Conservation (phyloP, 2,113 vertebrate genomes). For the Callithrix jacchus region DNA sequence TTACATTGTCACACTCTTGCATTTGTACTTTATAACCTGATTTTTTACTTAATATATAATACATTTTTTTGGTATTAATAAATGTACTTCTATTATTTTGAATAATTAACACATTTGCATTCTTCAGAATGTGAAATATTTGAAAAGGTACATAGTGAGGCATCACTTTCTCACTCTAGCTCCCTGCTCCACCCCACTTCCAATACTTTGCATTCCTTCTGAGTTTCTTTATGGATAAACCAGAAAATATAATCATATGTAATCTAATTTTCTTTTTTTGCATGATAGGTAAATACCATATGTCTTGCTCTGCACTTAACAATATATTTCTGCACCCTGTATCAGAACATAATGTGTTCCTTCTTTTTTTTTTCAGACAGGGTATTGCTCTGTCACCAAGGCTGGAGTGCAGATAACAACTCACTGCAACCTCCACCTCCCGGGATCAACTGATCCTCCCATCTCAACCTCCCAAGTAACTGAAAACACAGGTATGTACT, state of each 20-base stretch:
- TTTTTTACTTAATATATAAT: not conserved
- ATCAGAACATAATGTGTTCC: not conserved
- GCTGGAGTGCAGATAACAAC: no score
- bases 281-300: not conserved
- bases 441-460: no score
- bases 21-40: not conserved
- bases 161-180: not conserved
- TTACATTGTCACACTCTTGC: not conserved
- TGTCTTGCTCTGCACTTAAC: not conserved
- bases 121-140: not conserved
- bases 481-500: no score
- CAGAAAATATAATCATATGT: not conserved
- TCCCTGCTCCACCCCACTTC: not conserved
- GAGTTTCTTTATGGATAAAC: not conserved
- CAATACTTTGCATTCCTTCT: not conserved
- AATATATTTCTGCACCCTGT: not conserved
- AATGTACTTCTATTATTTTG: not conserved
- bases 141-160: not conserved
- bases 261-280: not conserved
- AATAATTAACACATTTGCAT: not conserved
- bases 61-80: not conserved
- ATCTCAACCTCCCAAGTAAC: no score
- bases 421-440: no score
- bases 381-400: no score
- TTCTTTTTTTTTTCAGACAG: not conserved